phyloP scores from a whole-genome alignment of 2,888 invertebrate genomes.

The Carterocephalus palaemon region DNA sequence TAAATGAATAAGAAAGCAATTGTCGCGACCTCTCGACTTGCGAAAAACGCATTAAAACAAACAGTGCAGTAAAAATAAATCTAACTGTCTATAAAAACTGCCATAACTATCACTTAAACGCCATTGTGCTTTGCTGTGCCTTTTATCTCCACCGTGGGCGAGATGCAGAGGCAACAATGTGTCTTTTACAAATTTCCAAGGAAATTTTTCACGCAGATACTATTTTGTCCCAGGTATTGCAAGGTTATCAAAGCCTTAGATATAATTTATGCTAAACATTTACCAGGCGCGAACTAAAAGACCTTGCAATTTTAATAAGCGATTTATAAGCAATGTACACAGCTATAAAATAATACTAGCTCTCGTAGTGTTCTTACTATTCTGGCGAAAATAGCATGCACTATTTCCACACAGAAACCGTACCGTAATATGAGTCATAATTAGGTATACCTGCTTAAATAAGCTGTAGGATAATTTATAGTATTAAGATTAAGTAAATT shows the following conservation, averaged over 20 bases:
- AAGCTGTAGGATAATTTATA: no score
- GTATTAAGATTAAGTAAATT: no score
- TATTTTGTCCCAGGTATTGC: slow-evolving; percentile 20
- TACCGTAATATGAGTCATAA: no score
- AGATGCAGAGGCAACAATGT: slow-evolving; percentile 58
- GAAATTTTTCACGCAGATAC: slow-evolving; percentile 38
- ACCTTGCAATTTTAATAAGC: slow-evolving; percentile 44
- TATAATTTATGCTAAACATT: slow-evolving; percentile 51
- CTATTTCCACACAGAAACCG: no score
- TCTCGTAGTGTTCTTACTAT: slow-evolving; percentile 1
- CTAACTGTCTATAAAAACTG: slow-evolving; percentile 78
- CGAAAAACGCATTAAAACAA: slow-evolving; percentile 76
- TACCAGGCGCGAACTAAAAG: slow-evolving; percentile 34
- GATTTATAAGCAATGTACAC: slow-evolving; percentile 35
- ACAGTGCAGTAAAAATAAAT: slow-evolving; percentile 78
- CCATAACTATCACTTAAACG: slow-evolving; percentile 79
- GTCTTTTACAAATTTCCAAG: slow-evolving; percentile 43
- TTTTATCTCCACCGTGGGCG: slow-evolving; percentile 56
- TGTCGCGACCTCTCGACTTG: slow-evolving; percentile 65
- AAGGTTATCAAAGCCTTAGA: slow-evolving; percentile 30
- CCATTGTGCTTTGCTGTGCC: slow-evolving; percentile 61
- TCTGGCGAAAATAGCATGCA: not conserved
- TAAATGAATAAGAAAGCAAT: slow-evolving; percentile 60
- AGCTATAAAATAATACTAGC: slow-evolving; percentile 17
- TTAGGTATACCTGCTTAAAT: no score